Conservation (phyloP, 2,797 vertebrate genomes). For the Pseudochirops cupreus region DNA sequence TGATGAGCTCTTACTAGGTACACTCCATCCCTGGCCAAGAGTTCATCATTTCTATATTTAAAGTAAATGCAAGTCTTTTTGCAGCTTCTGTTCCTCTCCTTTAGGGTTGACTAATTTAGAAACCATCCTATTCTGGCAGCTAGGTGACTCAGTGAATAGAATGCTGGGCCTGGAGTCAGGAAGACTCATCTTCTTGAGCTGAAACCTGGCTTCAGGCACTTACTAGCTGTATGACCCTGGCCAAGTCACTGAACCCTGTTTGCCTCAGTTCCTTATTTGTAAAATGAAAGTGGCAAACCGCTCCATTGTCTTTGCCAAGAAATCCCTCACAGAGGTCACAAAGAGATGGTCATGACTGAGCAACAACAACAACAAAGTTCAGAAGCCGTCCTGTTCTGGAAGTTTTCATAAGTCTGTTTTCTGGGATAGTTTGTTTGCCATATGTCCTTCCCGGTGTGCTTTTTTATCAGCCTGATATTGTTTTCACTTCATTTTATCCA, state of each 20-base stretch:
- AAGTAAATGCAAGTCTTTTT: not conserved
- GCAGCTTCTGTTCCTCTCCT: not conserved
- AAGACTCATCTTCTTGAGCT: not conserved
- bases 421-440: not conserved
- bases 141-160: not conserved
- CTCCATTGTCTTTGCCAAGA: not conserved
- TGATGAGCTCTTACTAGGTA: not conserved
- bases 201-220: not conserved
- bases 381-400: not conserved
- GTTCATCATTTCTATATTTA: not conserved
- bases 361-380: no score
- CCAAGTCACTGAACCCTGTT: not conserved
- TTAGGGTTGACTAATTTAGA: not conserved
- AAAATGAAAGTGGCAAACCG: not conserved
- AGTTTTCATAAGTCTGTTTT: not conserved
- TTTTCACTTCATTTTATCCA: not conserved
- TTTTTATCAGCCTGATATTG: not conserved
- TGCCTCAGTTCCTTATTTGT: not conserved
- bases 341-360: not conserved
- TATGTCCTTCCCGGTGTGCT: not conserved
- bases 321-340: not conserved
- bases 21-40: not conserved
- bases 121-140: not conserved
- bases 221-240: not conserved
- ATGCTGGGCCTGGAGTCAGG: not conserved